Evolutionary conservation across 2,113 vertebrate genomes (phyloP), one percentile per base, ranked within the genome.

Genomic region (Myiopsitta monachus): DNA sequence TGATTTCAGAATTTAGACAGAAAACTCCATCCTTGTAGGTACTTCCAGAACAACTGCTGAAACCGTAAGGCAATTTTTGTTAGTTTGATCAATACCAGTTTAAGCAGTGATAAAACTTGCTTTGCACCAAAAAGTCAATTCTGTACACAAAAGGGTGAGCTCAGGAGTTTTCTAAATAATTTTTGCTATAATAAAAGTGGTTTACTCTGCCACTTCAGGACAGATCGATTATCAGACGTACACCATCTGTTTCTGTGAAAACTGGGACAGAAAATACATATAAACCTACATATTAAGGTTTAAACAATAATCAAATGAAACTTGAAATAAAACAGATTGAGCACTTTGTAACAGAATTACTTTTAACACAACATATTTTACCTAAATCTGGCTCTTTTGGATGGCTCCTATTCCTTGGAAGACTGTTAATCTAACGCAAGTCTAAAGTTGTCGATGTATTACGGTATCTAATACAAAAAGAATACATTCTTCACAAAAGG

Each of bases 91-190:
- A 97, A 98, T 98, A 97, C 72, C 75, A 87, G 83, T 96, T 97
- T 96, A 97, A 97, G 94, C 76, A 94, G 94, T 55, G 69, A 98
- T 97, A 97, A 97, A 98, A 97, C 92, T 94, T 92, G 86, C 93
- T 92, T 93, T 95, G 66, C 83, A 92, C 92, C 94, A 85, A 85
- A 87, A 88, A 96, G 95, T 92, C 92, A 27, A 94, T 97, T 95
- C 93, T 85, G 76, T 90, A 91, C 91, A 96, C 95, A 95, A 97
- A 98, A 81, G 68, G 91, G 91, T 94, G 94, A 97, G 87, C 85
- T 96, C 93, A 94, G 79, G 95, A 90, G 67, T 95, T 92, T 97
- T 97, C 95, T 90, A 78, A 97, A 95, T 92, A 92, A 77, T 97
- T 96, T 97, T 97, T 97, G 51, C 87, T 93, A 28, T 83, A 96